Evolutionary conservation across 2,888 invertebrate genomes (phyloP).

Genomic region (Drosophila cognata): DNA sequence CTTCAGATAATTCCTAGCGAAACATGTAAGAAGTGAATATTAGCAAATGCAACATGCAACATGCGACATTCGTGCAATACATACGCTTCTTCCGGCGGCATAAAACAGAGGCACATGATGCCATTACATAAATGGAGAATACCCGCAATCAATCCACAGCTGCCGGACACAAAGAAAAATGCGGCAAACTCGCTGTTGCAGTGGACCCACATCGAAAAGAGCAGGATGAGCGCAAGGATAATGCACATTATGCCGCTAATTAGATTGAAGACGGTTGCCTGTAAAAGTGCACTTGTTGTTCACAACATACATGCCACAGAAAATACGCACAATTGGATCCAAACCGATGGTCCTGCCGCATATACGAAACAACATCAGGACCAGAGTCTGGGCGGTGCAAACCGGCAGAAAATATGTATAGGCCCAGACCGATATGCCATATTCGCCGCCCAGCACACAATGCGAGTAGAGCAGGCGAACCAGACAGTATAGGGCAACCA

Average conservation of each 20-base stretch:
- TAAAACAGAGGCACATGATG: conserved; percentile 49
- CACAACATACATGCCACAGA: not conserved
- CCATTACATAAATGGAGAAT: conserved; percentile 58
- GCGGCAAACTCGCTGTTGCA: conserved; percentile 49
- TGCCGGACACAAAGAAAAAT: conserved; percentile 35
- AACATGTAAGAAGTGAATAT: not conserved
- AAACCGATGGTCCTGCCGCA: conserved; percentile 58
- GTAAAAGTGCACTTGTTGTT: conserved; percentile 1
- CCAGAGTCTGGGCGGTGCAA: conserved; percentile 38
- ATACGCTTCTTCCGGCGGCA: conserved; percentile 64
- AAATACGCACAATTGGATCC: conserved; percentile 67
- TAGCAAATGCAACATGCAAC: not conserved
- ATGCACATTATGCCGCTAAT: conserved; percentile 46
- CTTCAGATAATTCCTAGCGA: conserved; percentile 37
- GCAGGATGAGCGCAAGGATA: conserved; percentile 22
- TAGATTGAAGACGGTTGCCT: conserved; percentile 63
- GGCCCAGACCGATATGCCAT: conserved; percentile 44
- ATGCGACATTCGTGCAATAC: conserved; percentile 26
- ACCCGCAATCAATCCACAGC: conserved; percentile 55
- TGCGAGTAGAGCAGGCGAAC: conserved; percentile 37
- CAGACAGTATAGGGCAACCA: conserved; percentile 40
- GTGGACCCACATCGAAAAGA: conserved; percentile 48
- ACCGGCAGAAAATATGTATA: conserved; percentile 47
- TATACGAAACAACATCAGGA: conserved; percentile 40
- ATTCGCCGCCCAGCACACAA: conserved; percentile 59